These are phyloP conservation scores for Trileptium ribeirensis DNA, from an alignment of 2,888 invertebrate species.

Conservation along the genomic window DNA sequence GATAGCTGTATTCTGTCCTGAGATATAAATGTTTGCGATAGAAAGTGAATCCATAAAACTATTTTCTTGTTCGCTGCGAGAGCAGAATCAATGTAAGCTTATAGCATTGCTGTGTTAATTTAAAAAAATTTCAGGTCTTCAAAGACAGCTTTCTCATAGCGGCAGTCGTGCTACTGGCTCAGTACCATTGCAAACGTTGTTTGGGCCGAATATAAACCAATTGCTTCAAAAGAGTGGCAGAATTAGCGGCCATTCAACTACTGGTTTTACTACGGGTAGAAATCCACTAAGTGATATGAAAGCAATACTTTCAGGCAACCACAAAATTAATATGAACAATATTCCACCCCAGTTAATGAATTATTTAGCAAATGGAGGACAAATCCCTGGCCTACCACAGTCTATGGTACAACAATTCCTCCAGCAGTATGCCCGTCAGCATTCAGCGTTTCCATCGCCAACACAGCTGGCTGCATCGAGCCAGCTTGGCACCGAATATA, in stretches of 20 bases:
- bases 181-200: neutral
- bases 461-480: neutral
- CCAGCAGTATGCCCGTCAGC: neutral
- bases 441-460: neutral
- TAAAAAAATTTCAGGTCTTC: no score
- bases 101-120: no score
- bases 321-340: neutral
- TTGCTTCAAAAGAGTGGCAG: neutral
- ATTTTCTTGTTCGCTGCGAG: no score
- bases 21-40: no score
- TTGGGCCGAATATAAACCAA: neutral
- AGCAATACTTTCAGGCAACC: neutral
- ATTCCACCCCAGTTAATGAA: constrained; percentile 43
- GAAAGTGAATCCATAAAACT: no score
- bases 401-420: neutral
- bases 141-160: no score
- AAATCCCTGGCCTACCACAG: constrained; percentile 42
- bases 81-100: no score
- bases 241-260: neutral
- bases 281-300: neutral
- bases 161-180: no score
- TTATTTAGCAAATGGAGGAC: constrained; percentile 46
- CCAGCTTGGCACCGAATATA: neutral
- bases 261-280: neutral
- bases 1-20: no score